A percentile compares a stretch with the other conserved stretches of the same genome.
Conservation (phyloP, 2,888 invertebrate species). For the Eurois occulta region DNA sequence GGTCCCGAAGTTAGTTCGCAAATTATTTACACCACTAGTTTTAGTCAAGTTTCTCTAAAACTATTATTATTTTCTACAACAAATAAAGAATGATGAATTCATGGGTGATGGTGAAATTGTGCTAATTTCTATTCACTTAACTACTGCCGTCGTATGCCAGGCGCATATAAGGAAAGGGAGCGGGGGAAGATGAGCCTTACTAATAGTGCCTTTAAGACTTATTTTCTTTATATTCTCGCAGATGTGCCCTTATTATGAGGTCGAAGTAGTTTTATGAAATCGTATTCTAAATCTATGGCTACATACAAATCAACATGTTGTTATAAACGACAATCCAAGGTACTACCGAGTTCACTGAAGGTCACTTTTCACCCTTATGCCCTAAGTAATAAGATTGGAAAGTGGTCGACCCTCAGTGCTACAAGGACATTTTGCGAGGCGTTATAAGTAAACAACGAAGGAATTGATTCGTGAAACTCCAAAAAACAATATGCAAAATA, state of each 20-base stretch:
- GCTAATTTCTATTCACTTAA: not conserved
- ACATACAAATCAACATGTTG: conserved; percentile 7
- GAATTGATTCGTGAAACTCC: too few species aligned
- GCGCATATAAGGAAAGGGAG: not conserved
- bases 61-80: conserved; percentile 17
- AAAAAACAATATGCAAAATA: too few species aligned
- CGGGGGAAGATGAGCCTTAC: not conserved
- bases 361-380: too few species aligned
- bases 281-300: not conserved
- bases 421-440: not conserved
- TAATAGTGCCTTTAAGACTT: not conserved
- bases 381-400: not conserved
- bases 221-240: not conserved
- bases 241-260: not conserved
- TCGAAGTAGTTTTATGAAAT: not conserved
- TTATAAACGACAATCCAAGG: not conserved
- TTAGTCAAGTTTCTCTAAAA: not conserved
- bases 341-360: not conserved
- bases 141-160: not conserved
- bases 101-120: conserved; percentile 12
- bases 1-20: conserved; percentile 14
- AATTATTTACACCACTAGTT: conserved; percentile 29
- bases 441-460: too few species aligned
- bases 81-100: conserved; percentile 7
- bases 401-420: not conserved